Base-by-base conservation (phyloP, 53 echinoderm and acorn worm genomes). In the Actinopyga echinites region DNA sequence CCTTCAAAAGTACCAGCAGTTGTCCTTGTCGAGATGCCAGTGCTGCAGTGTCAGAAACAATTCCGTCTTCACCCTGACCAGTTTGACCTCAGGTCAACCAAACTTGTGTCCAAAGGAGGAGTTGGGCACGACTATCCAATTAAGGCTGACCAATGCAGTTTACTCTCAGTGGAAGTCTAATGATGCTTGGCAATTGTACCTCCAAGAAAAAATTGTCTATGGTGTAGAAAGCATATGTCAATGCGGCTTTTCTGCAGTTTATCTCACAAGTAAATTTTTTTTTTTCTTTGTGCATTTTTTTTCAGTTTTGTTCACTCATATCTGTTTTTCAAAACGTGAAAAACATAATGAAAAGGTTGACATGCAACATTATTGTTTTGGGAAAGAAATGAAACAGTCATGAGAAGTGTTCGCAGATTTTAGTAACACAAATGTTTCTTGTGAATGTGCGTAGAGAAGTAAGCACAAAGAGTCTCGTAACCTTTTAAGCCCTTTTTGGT, bases 211-310 rank as follows among this genome's bases (percentile, higher is more conserved):
- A 26, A 78, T 99, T 1, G 92, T 86, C 1, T 10, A 57, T 5
- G 94, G 94, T 0, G 62, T 99, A 22, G 88, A 87, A 30, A 63
- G 56, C 24, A 69, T 86, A 45, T 99, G 99, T 86, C 68, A 89
- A 56, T 99, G 99, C 87, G 89, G 91, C 2, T 99, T 99, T 52
- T 71, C 84, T 34, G 36, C 20, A 36, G 15, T 34, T 30, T 71
- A 55, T 57, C 42, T 71, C 23, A 36, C 58, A 57, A 23, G 73
- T 69, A 35, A 73, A 37, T 37, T 37, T 7, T 5, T 7, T 37
- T 37, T 37, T 3, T 37, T 7, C 37, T 7, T 5, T 37, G 37
- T 37, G 7, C 37, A 37, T 5, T 7, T 7, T 37, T 3, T 37
- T 7, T 5, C 37, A 37, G 37, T 37, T 7, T 37, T n/a, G n/a